Evolutionary conservation across 2,888 invertebrate genomes (phyloP).

Genomic region (Drosophila anomalata): DNA sequence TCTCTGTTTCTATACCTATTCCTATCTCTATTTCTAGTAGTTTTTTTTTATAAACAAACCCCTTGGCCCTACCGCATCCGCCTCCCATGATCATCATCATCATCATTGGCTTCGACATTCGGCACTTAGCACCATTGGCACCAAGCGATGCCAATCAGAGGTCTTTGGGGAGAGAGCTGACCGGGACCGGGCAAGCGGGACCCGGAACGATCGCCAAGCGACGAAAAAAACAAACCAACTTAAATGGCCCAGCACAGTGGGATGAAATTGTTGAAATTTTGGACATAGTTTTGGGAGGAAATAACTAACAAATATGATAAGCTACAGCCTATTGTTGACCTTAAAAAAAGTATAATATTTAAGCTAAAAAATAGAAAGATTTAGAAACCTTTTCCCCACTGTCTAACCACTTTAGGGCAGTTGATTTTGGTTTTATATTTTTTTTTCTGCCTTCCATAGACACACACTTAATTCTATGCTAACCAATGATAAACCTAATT

Average conservation of each 20-base stretch:
- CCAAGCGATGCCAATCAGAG: constrained; percentile 70
- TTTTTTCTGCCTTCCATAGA: not conserved
- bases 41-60: constrained; percentile 4
- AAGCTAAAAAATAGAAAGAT: not conserved
- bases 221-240: not conserved
- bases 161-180: constrained; percentile 46
- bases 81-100: constrained; percentile 21
- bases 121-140: constrained; percentile 79
- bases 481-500: constrained; percentile 77
- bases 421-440: constrained; percentile 20
- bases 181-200: constrained; percentile 14
- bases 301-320: too few species aligned
- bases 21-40: constrained; percentile 1
- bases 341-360: not conserved
- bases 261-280: not conserved
- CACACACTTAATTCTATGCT: constrained; percentile 71
- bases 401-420: constrained; percentile 8
- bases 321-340: too few species aligned
- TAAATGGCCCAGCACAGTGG: constrained; percentile 48
- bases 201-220: not conserved
- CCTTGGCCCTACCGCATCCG: not conserved
- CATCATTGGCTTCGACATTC: constrained; percentile 72
- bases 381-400: constrained; percentile 1
- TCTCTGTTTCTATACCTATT: not conserved
- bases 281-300: not conserved